Conservation (phyloP, 64 coral and sea anemone species). For the Porites australiensis region DNA sequence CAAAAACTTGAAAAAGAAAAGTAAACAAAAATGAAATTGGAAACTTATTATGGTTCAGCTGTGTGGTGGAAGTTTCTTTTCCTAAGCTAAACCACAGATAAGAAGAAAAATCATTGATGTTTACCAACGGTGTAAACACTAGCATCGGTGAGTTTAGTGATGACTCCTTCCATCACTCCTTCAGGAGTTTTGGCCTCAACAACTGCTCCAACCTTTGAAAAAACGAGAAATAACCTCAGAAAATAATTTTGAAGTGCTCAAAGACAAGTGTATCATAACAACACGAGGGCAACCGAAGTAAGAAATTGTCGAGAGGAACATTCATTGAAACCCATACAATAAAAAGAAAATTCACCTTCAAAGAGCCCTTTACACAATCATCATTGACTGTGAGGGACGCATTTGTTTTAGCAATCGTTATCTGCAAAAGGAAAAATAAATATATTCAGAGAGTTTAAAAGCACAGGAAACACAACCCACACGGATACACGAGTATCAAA, state of each 20-base stretch:
- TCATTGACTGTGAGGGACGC: conserved; percentile 81
- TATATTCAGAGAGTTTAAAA: not conserved
- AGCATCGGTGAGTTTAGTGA: conserved; percentile 96
- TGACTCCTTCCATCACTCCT: conserved; percentile 83
- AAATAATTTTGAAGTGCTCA: not conserved
- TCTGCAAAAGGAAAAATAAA: conserved; percentile 47
- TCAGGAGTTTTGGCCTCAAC: conserved; percentile 90
- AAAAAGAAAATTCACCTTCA: conserved; percentile 83
- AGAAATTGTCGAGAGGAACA: not conserved
- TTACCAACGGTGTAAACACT: conserved; percentile 98
- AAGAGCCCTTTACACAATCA: conserved; percentile 89
- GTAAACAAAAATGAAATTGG: conserved; percentile 5
- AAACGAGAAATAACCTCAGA: conserved; percentile 1
- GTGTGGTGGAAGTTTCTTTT: not conserved
- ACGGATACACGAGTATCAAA: conserved; percentile 16
- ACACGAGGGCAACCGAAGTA: not conserved
- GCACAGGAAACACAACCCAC: conserved; percentile 21
- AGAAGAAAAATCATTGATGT: conserved; percentile 5
- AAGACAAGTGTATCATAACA: conserved; percentile 10
- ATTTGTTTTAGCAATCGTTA: conserved; percentile 79
- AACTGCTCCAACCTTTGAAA: conserved; percentile 80
- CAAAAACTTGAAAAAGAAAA: conserved; percentile 81
- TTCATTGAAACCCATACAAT: not conserved
- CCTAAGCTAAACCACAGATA: not conserved
- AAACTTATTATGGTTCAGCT: conserved; percentile 13